Percentiles rank a stretch among this genome's conserved stretches.
Evolutionary conservation across 2,888 invertebrate species (phyloP).

Genomic region (Amblyteles armatorius): DNA sequence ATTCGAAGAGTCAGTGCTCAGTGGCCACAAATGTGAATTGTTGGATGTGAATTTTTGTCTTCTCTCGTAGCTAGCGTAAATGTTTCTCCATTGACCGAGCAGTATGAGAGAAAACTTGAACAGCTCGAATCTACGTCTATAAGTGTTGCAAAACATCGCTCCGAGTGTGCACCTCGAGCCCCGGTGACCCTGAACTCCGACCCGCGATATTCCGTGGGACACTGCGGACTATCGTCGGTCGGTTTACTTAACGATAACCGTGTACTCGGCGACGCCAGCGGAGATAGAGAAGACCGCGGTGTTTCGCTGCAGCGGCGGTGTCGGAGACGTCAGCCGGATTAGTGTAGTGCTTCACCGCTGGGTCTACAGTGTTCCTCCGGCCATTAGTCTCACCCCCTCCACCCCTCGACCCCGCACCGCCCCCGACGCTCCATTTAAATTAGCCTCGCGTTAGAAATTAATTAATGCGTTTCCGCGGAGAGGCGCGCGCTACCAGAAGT

Average conservation of each 20-base stretch:
- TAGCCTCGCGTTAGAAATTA: slow-evolving; percentile 62
- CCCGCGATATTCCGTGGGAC: slow-evolving; percentile 32
- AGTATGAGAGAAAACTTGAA: not conserved
- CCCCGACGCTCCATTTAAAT: slow-evolving; percentile 65
- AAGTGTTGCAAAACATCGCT: not conserved
- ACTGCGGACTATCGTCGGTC: slow-evolving; percentile 18
- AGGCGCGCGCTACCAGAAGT: not conserved
- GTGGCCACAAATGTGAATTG: too few relatives aligned
- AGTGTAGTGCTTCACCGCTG: not conserved
- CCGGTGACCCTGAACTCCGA: slow-evolving; percentile 58
- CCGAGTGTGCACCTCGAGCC: slow-evolving; percentile 34
- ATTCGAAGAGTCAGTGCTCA: too few relatives aligned
- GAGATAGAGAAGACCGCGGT: not conserved
- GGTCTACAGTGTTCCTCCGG: slow-evolving; percentile 42
- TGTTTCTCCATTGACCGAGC: not conserved
- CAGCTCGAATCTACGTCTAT: not conserved
- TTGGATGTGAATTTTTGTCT: too few relatives aligned
- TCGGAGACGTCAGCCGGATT: not conserved
- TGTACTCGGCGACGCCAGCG: not conserved
- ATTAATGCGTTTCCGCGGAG: slow-evolving; percentile 48
- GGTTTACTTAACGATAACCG: slow-evolving; percentile 50
- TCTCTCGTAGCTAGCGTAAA: too few relatives aligned
- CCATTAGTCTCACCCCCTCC: slow-evolving; percentile 52
- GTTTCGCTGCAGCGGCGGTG: slow-evolving; percentile 12
- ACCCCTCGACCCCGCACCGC: too few relatives aligned